These are phyloP conservation scores for Cataglyphis hispanica DNA, from an alignment of 1,140 invertebrate genomes.

Conservation along the genomic window DNA sequence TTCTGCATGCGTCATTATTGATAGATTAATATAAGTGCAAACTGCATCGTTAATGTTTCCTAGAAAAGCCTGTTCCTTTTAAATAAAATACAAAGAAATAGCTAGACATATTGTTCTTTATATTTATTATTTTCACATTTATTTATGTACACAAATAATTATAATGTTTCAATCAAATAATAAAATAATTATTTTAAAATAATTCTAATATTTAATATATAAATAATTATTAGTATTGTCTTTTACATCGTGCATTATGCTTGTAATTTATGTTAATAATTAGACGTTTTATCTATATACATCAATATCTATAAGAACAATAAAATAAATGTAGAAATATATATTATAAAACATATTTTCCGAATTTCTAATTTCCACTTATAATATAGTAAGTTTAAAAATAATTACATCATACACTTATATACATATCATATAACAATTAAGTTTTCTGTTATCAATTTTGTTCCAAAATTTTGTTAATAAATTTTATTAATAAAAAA, in stretches of 20 bases:
- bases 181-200: no score
- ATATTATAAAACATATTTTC: not conserved
- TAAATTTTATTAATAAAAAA: not conserved
- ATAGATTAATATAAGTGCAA: not conserved
- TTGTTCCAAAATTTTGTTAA: no score
- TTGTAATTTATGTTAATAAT: not conserved
- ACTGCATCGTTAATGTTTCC: not conserved
- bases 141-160: not conserved
- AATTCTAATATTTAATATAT: not conserved
- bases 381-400: slow-evolving; percentile 6
- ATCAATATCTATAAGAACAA: not conserved
- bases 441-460: not conserved
- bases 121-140: slow-evolving; percentile 23
- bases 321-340: slow-evolving; percentile 28
- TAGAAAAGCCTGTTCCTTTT: slow-evolving; percentile 6
- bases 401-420: not conserved
- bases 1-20: not conserved
- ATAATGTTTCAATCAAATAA: no score
- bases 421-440: not conserved
- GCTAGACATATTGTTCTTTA: not conserved
- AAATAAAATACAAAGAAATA: not conserved
- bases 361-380: not conserved
- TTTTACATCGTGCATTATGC: not conserved
- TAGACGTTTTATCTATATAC: not conserved
- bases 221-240: not conserved